Conservation (phyloP, 2,888 invertebrate species). For the Schizaphis graminum region DNA sequence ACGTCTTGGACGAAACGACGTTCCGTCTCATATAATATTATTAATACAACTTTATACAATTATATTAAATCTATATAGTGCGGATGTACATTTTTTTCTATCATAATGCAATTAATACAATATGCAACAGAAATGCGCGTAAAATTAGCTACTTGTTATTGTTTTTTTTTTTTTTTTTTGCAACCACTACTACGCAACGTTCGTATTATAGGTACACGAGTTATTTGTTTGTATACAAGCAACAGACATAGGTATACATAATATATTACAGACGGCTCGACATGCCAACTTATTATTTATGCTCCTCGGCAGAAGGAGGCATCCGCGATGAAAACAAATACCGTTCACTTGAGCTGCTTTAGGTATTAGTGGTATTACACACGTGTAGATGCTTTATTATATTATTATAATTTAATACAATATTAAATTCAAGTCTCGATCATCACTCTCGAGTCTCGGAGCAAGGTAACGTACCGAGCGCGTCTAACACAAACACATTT, state of each 20-base stretch:
- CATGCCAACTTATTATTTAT: constrained; percentile 49
- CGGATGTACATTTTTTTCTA: not conserved
- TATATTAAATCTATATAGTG: not conserved
- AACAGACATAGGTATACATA: not conserved
- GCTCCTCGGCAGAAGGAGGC: not conserved
- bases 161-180: not conserved
- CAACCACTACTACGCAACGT: not conserved
- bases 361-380: not conserved
- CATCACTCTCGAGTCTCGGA: not conserved
- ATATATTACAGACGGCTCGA: not conserved
- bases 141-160: constrained; percentile 11
- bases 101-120: not conserved
- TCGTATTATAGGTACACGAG: not conserved
- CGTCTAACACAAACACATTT: not conserved
- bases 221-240: constrained; percentile 23
- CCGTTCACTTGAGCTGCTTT: not conserved
- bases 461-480: not conserved
- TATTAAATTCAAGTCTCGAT: constrained; percentile 1
- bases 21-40: not conserved
- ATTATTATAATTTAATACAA: not conserved
- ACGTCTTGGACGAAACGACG: not conserved
- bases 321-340: not conserved
- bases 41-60: not conserved
- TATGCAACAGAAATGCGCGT: not conserved
- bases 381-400: not conserved